Percentiles rank a stretch among this genome's conserved stretches.
Conservation (phyloP, 2,113 vertebrate species). For the Orcinus orca region DNA sequence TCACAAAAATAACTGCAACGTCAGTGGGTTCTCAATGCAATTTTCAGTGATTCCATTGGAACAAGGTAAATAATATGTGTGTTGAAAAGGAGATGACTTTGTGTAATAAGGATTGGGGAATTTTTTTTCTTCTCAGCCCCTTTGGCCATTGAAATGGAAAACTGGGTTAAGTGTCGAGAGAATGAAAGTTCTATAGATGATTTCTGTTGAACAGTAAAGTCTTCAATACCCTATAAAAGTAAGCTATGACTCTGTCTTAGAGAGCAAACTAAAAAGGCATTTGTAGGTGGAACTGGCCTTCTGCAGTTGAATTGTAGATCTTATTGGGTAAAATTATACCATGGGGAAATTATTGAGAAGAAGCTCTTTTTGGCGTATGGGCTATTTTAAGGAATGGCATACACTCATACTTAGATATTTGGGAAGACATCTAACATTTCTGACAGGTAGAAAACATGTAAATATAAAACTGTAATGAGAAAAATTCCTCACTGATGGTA, state of each 20-base stretch:
- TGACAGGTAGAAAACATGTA: neutral
- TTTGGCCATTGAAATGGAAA: conserved; percentile 33
- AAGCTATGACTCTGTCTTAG: neutral
- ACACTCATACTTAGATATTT: neutral
- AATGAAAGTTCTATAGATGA: neutral
- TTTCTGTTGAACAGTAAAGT: neutral
- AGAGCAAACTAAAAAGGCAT: neutral
- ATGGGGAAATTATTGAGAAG: neutral
- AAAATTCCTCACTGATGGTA: neutral
- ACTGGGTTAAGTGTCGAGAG: neutral
- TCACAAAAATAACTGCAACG: neutral
- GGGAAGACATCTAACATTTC: neutral
- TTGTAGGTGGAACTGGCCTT: neutral
- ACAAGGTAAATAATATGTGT: neutral
- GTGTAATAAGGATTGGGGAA: neutral
- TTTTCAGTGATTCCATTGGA: neutral
- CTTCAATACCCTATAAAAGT: neutral
- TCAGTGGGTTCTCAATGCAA: neutral
- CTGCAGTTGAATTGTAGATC: neutral
- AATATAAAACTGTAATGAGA: neutral
- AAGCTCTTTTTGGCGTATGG: neutral
- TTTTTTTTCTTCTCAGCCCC: neutral
- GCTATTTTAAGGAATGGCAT: neutral
- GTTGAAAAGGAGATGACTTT: neutral
- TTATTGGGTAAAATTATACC: conserved; percentile 4